Evolutionary conservation across 2,888 invertebrate genomes (phyloP).

Genomic region (Amphipoea lucens): DNA sequence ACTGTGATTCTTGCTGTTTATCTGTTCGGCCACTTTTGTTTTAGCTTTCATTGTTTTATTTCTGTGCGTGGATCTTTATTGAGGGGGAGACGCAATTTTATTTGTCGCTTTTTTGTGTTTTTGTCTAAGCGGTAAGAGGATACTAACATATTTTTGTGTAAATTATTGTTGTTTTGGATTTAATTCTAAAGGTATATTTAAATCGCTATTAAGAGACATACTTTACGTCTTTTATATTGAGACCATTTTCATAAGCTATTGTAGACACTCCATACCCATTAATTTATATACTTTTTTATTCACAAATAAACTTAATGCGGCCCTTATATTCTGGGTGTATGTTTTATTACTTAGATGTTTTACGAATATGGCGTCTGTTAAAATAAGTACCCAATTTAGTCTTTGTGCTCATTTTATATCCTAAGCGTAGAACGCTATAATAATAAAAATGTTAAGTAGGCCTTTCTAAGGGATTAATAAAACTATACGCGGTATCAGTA

Average conservation of each 20-base stretch:
- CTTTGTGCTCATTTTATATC: conserved; percentile 43
- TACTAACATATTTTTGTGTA: conserved; percentile 65
- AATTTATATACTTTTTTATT: conserved; percentile 18
- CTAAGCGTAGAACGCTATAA: neutral
- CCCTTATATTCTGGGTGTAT: conserved; percentile 18
- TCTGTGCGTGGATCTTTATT: conserved; percentile 79
- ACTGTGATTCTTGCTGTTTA: conserved; percentile 85
- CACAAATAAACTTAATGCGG: neutral
- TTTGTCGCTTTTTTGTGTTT: conserved; percentile 66
- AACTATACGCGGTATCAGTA: neutral
- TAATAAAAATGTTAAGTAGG: neutral
- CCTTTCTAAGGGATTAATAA: neutral
- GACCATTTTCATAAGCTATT: neutral
- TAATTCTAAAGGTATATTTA: neutral
- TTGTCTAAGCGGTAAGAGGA: conserved; percentile 65
- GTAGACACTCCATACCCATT: neutral
- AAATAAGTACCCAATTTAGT: conserved; percentile 45
- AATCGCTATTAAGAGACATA: neutral
- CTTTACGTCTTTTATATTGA: neutral
- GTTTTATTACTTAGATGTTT: conserved; percentile 45
- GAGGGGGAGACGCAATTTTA: conserved; percentile 73
- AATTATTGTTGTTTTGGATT: conserved; percentile 26
- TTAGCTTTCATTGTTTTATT: conserved; percentile 84
- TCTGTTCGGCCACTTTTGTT: conserved; percentile 85
- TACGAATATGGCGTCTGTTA: conserved; percentile 38